A percentile compares a stretch with the other conserved stretches of the same genome.
Conservation (phyloP, 1,140 invertebrate species). For the Elymnias hypermnestra region DNA sequence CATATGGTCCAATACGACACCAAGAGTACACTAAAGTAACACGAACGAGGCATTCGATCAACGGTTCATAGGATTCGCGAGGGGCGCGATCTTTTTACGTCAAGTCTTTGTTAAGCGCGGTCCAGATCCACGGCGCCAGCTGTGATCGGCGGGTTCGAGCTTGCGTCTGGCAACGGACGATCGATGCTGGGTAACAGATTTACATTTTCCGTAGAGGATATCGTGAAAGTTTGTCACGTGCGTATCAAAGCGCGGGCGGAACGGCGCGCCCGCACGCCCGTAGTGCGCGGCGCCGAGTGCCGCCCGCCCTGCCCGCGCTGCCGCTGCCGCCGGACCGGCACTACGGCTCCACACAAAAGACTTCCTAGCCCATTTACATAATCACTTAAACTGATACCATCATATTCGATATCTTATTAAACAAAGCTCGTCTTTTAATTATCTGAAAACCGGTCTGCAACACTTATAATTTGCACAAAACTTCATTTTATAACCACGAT, state of each 20-base stretch:
- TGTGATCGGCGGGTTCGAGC: constrained; percentile 56
- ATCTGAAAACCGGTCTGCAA: background rate
- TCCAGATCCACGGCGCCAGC: constrained; percentile 62
- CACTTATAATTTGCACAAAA: background rate
- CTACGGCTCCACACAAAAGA: constrained; percentile 21
- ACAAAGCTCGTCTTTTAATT: background rate
- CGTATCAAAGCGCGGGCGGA: constrained; percentile 44
- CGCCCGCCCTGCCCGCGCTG: constrained; percentile 59
- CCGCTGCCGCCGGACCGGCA: constrained; percentile 28
- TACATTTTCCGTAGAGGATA: constrained; percentile 70
- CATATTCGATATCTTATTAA: constrained; percentile 13
- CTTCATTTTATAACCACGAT: background rate
- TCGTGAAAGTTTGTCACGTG: constrained; percentile 69
- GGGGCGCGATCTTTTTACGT: constrained; percentile 33
- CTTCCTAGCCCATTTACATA: constrained; percentile 40
- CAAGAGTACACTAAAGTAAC: constrained; percentile 61
- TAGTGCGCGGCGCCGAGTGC: constrained; percentile 69
- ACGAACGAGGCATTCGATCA: constrained; percentile 40
- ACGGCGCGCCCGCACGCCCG: constrained; percentile 67
- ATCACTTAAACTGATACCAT: constrained; percentile 35
- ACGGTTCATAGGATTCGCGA: constrained; percentile 40
- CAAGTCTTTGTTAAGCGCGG: constrained; percentile 60
- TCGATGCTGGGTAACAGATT: constrained; percentile 69
- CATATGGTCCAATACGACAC: constrained; percentile 62
- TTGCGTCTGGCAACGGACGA: constrained; percentile 57